phyloP scores from a whole-genome alignment of 1,140 invertebrate species.

The Popillia japonica region DNA sequence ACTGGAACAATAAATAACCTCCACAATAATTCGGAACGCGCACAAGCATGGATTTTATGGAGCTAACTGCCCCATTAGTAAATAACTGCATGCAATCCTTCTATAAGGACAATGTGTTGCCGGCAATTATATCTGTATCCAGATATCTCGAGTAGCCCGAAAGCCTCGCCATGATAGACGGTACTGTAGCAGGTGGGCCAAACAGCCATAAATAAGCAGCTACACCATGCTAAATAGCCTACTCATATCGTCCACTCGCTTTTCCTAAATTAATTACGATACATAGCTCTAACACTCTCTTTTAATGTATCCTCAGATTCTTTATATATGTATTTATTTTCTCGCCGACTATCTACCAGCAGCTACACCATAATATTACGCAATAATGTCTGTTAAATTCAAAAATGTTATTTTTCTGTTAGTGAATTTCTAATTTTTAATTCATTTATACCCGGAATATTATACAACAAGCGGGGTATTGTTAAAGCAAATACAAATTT shows the following conservation, averaged over 20 bases:
- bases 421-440: too few relatives aligned
- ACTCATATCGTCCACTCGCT: conserved; percentile 43
- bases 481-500: too few relatives aligned
- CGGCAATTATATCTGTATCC: conserved; percentile 52
- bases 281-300: conserved; percentile 35
- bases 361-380: too few relatives aligned
- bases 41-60: conserved; percentile 35
- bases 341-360: too few relatives aligned
- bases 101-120: conserved; percentile 53
- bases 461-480: too few relatives aligned
- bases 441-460: too few relatives aligned
- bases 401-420: too few relatives aligned
- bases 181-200: conserved; percentile 49
- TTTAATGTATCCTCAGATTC: conserved; percentile 25
- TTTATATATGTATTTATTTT: background rate
- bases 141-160: conserved; percentile 46
- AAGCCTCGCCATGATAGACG: conserved; percentile 48
- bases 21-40: conserved; percentile 35
- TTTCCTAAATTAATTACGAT: conserved; percentile 45
- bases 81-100: conserved; percentile 52
- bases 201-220: conserved; percentile 50
- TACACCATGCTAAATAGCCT: conserved; percentile 44
- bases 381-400: too few relatives aligned
- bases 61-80: conserved; percentile 41
- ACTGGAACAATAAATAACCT: conserved; percentile 33